Evolutionary conservation across 2,888 invertebrate species (phyloP).

Genomic region (Drosophila multiciliata): DNA sequence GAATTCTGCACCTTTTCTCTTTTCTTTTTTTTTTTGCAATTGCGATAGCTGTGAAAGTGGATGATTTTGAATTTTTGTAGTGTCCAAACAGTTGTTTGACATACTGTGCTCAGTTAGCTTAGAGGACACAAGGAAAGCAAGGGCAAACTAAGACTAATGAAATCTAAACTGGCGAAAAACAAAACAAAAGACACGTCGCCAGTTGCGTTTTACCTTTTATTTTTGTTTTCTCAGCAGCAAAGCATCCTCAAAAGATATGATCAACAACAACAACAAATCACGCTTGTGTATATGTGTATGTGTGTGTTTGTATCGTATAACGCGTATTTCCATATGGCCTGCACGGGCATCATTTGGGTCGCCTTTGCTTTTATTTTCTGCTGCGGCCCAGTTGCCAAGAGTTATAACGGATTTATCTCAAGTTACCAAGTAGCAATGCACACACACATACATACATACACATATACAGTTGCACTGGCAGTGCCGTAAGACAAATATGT

Average conservation of each 20-base stretch:
- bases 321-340: conserved; percentile 37
- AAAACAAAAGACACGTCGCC: conserved; percentile 46
- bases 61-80: background rate
- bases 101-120: background rate
- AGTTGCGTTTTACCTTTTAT: conserved; percentile 12
- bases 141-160: conserved; percentile 27
- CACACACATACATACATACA: conserved; percentile 20
- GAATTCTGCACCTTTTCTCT: background rate
- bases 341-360: conserved; percentile 63
- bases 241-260: conserved; percentile 60
- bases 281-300: conserved; percentile 15
- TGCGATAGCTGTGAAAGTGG: background rate
- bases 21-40: background rate
- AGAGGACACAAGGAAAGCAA: conserved; percentile 10
- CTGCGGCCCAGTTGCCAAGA: conserved; percentile 63
- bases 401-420: conserved; percentile 79
- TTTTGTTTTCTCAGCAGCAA: conserved; percentile 20
- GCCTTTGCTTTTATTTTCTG: conserved; percentile 34
- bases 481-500: conserved; percentile 51
- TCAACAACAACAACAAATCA: conserved; percentile 35
- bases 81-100: background rate
- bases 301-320: conserved; percentile 24
- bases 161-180: conserved; percentile 48
- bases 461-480: conserved; percentile 19
- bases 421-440: conserved; percentile 57